Conservation (phyloP, 2,113 vertebrate genomes). For the Odontesthes bonariensis region DNA sequence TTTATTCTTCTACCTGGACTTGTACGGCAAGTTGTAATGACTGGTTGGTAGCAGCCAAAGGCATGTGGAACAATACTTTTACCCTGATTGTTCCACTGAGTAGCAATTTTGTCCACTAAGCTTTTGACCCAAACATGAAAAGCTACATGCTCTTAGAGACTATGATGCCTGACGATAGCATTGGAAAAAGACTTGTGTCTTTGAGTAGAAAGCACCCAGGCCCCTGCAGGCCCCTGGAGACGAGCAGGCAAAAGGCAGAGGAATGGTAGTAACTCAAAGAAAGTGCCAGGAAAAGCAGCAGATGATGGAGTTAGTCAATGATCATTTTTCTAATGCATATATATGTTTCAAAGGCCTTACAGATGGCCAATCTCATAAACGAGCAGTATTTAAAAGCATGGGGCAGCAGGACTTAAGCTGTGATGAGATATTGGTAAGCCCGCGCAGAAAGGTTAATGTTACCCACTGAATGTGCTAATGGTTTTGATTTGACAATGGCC, state of each 20-base stretch:
- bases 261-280: slow-evolving; percentile 70
- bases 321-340: slow-evolving; percentile 79
- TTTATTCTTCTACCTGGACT: slow-evolving; percentile 27
- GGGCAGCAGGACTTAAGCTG: slow-evolving; percentile 51
- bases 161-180: slow-evolving; percentile 45
- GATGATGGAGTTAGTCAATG: slow-evolving; percentile 79
- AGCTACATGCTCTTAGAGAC: slow-evolving; percentile 61
- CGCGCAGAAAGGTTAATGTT: slow-evolving; percentile 82
- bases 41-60: slow-evolving; percentile 36
- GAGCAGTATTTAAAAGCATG: slow-evolving; percentile 64
- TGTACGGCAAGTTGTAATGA: slow-evolving; percentile 13
- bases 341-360: slow-evolving; percentile 76
- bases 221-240: slow-evolving; percentile 37
- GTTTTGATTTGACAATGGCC: slow-evolving; percentile 81
- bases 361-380: slow-evolving; percentile 68
- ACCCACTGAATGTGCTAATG: slow-evolving; percentile 77
- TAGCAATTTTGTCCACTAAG: slow-evolving; percentile 49
- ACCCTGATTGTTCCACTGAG: slow-evolving; percentile 55
- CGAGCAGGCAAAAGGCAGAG: slow-evolving; percentile 35
- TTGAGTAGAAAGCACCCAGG: slow-evolving; percentile 37
- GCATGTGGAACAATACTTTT: slow-evolving; percentile 60
- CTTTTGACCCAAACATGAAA: slow-evolving; percentile 71
- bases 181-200: slow-evolving; percentile 27
- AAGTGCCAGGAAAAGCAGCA: slow-evolving; percentile 70
- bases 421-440: slow-evolving; percentile 81